A percentile compares a stretch with the other conserved stretches of the same genome.
phyloP scores from a whole-genome alignment of 2,113 vertebrate species.

The Oryzias melastigma region DNA sequence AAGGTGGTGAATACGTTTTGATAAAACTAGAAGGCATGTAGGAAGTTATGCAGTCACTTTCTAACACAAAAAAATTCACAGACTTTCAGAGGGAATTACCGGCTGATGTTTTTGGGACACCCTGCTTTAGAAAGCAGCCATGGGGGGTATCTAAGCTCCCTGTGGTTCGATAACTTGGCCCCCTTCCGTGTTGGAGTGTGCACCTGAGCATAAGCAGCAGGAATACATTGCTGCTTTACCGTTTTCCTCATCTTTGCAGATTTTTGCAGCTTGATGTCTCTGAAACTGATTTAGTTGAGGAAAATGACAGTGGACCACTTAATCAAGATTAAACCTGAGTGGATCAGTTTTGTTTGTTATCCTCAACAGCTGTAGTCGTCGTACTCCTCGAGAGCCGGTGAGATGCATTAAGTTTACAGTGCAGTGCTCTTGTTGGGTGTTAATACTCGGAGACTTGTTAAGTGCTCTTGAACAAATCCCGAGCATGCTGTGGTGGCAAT shows the following conservation, averaged over 20 bases:
- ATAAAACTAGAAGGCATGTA: constrained; percentile 20
- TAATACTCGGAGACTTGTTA: constrained; percentile 63
- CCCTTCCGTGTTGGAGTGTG: constrained; percentile 16
- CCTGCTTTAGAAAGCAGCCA: constrained; percentile 57
- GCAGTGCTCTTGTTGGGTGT: constrained; percentile 67
- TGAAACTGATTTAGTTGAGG: constrained; percentile 63
- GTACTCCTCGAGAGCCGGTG: constrained; percentile 35
- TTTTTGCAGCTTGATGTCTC: too few species aligned
- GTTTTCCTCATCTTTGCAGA: neutral
- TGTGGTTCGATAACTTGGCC: constrained; percentile 64
- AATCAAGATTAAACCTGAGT: constrained; percentile 63
- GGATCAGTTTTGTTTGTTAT: constrained; percentile 71
- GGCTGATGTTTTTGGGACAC: constrained; percentile 53
- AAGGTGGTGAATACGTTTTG: constrained; percentile 3
- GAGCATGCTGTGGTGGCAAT: constrained; percentile 31
- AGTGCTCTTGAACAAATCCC: constrained; percentile 69
- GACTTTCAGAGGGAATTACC: constrained; percentile 54
- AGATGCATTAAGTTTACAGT: constrained; percentile 64
- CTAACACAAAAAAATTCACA: constrained; percentile 57
- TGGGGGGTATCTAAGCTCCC: constrained; percentile 49
- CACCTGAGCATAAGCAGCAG: constrained; percentile 39
- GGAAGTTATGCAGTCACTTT: constrained; percentile 4
- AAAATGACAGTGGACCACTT: constrained; percentile 30
- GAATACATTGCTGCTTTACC: constrained; percentile 55
- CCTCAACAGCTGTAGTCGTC: constrained; percentile 49